Evolutionary conservation across 2,797 vertebrate genomes (phyloP), one percentile per base, ranked within the genome.

Genomic region (Melanotaenia pygmaea): DNA sequence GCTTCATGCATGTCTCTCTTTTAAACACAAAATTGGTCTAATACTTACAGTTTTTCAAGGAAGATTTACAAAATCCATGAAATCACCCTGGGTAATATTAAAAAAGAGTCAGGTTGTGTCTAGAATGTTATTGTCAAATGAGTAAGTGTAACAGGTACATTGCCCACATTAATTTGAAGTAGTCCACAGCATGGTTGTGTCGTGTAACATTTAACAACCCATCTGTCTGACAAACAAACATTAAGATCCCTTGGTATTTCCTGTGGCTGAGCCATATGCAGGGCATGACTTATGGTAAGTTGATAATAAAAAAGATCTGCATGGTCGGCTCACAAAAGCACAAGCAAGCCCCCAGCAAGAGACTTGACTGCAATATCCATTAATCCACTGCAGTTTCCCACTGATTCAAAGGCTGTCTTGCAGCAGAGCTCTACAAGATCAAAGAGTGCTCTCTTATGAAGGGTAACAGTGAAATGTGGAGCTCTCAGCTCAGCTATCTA

Each of bases 391-490:
- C 83, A 83, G 89, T 81, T 89, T 90, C 88, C 88, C 86, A 81
- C 84, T 85, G 87, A 86, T 91, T 91, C 90, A 90, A 88, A 91
- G 88, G 79, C 86, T 86, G 90, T 86, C 86, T 88, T 80, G 87
- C 87, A 84, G 89, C 82, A 1, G 76, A 86, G 84, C 85, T 87
- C 80, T 74, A 38, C 80, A 87, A 90, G 90, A 90, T 92, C 89
- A 89, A 92, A 92, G 88, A 66, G 82, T 14, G 32, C 79, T 85
- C 76, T 81, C 80, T 77, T 63, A 86, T 85, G 83, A 86, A 88
- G 85, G 62, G 79, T 69, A 84, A 81, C 77, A 74, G 78, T 73
- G 80, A 77, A 89, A 87, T 76, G 85, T 80, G 82, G 79, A 88
- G 77, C 70, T 86, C 84, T 83, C 73, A 7, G 81, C 78, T 88